Base-by-base conservation (phyloP, 2,113 vertebrate genomes). In the Gobius niger region DNA sequence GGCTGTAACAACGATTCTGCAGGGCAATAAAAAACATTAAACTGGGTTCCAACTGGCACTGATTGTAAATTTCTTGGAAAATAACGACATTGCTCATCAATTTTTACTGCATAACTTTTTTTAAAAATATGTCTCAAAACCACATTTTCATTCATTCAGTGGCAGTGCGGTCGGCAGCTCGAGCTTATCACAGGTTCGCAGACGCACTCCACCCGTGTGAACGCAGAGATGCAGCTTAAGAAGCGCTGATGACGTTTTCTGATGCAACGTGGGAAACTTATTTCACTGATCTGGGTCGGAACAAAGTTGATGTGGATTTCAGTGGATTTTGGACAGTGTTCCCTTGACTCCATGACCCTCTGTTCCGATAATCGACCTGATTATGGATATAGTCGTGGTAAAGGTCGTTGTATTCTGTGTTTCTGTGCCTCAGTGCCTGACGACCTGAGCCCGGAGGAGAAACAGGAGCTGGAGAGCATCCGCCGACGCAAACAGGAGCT, bases 381-480 rank as follows among this genome's bases (percentile, higher is more conserved):
- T 34, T 34, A 34, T 34, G 24, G 24, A 34, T 34, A 0, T 34
- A 34, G 24, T 34, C 24, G 24, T 34, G 24, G 24, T 34, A 34
- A 7, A n/a, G 9, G 2, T 70, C 82, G 40, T 15, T 47, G 69
- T 65, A 18, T 47, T 15, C 24, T 67, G 54, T 69, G 44, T 16
- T 16, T 56, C 12, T 14, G 19, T 60, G 65, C 41, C 54, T 65
- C 82, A 97, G 97, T 98, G 77, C 95, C 96, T 73, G 94, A 94
- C 78, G 98, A 99, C 91, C 93, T 99, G 86, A 98, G 95, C 34
- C 93, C 95, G 1, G 96, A 98, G 82, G 98, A 99, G 90, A 94
- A 93, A 72, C 94, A 96, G 88, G 97, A 99, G 75, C 89, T 99
- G 90, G 96, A 97, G 88, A 96, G 94, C 89, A 98, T 99, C 76